These are phyloP conservation scores for Aporophyla lueneburgensis DNA, from an alignment of 2,888 invertebrate species.

Conservation along the genomic window DNA sequence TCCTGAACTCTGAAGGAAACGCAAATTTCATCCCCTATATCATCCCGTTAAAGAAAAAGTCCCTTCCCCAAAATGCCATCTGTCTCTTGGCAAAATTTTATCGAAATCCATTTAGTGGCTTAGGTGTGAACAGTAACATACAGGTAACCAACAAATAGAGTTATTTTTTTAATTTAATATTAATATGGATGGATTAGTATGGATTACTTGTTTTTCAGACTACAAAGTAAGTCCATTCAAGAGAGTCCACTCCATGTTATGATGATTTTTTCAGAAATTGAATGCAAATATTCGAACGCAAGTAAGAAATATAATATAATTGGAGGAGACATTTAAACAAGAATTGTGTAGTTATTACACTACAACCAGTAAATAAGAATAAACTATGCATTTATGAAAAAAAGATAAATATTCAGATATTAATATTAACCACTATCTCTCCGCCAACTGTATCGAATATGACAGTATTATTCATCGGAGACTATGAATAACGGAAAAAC, in stretches of 20 bases:
- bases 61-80: no score
- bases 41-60: no score
- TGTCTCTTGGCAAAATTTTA: no score
- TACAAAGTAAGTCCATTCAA: neutral
- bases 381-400: neutral
- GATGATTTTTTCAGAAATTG: neutral
- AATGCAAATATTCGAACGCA: neutral
- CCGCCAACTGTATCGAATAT: neutral
- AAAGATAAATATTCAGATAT: neutral
- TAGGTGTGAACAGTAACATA: no score
- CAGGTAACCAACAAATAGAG: no score
- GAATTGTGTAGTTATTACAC: neutral
- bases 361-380: neutral
- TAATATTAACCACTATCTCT: neutral
- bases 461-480: constrained; percentile 17
- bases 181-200: neutral
- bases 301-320: neutral
- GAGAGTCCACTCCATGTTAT: neutral
- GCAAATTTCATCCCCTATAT: no score
- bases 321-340: neutral
- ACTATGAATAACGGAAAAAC: constrained; percentile 12
- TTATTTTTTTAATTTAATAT: no score
- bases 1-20: no score
- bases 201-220: neutral
- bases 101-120: no score